Evolutionary conservation across 2,797 vertebrate species (phyloP).

Genomic region (Mormyrus hasselquistii): DNA sequence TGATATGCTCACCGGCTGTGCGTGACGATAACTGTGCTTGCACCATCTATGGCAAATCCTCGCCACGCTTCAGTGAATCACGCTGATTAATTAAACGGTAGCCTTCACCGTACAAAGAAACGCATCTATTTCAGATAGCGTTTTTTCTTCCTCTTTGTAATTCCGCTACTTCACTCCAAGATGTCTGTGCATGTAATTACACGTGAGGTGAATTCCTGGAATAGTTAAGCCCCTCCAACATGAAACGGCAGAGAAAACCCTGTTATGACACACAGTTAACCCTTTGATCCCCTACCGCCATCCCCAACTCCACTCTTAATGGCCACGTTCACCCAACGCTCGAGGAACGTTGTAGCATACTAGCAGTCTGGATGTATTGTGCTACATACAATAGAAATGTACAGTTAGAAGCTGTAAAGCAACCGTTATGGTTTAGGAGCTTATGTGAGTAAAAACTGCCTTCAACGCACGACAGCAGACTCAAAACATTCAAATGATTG

Average conservation of each 20-base stretch:
- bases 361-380: neutral
- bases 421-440: neutral
- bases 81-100: neutral
- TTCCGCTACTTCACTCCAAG: neutral
- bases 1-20: neutral
- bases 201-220: constrained; percentile 50
- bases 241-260: neutral
- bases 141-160: neutral
- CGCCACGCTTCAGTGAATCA: neutral
- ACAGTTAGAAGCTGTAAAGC: neutral
- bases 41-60: neutral
- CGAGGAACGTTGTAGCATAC: neutral
- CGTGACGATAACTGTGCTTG: neutral
- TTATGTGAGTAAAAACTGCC: neutral
- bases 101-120: neutral
- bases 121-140: neutral
- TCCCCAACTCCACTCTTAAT: neutral
- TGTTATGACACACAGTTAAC: neutral
- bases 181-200: constrained; percentile 43
- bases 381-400: neutral
- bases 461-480: neutral
- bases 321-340: neutral
- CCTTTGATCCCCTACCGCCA: neutral
- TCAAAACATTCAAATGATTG: neutral
- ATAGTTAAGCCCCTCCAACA: neutral